Evolutionary conservation across 2,797 vertebrate species (phyloP), one percentile per base, ranked within the genome.

Genomic region (Eulemur albifrons): DNA sequence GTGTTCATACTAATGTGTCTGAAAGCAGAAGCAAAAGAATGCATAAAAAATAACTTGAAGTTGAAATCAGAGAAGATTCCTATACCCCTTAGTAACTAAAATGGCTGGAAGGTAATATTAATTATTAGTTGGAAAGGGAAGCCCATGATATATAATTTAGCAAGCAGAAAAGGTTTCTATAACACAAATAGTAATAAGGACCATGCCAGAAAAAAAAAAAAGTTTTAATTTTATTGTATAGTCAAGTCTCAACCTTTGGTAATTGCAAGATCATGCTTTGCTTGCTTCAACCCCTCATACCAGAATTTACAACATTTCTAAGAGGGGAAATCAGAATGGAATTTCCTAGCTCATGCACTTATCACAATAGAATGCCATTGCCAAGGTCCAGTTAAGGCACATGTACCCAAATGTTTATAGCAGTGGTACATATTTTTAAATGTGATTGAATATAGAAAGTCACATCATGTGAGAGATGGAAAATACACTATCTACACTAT

Each of bases 111-210:
- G 50, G 80, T 25, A 45, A 21, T 25, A 43, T 40, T 91, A 91
- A 91, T 84, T 94, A 93, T 63, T 89, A 84, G 73, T 57, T 35
- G 70, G 32, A 79, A 96, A 87, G 15, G 15, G 86, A 76, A 9
- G 2, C 0, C 15, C 21, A 40, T 35, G 43, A 59, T 6, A 69
- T 12, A 2, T 54, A 50, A 86, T n/a, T 72, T 54, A 59, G 89
- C 32, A 1, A 1, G 2, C 15, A 80, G 50, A 76, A 0, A 3
- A 15, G 12, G 6, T 4, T 61, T 82, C 87, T 43, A 45, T 2
- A n/a, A 52, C 7, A 59, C 65, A 1, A 0, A 40, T 3, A 11
- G 79, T 38, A 67, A 40, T 0, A 4, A 1, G 18, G 15, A 88
- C 27, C 52, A 32, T 0, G 0, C 5, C 59, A 2, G 0, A 23